These are phyloP conservation scores for Montipora foliosa DNA, from an alignment of 64 coral and sea anemone genomes.

Conservation along the genomic window DNA sequence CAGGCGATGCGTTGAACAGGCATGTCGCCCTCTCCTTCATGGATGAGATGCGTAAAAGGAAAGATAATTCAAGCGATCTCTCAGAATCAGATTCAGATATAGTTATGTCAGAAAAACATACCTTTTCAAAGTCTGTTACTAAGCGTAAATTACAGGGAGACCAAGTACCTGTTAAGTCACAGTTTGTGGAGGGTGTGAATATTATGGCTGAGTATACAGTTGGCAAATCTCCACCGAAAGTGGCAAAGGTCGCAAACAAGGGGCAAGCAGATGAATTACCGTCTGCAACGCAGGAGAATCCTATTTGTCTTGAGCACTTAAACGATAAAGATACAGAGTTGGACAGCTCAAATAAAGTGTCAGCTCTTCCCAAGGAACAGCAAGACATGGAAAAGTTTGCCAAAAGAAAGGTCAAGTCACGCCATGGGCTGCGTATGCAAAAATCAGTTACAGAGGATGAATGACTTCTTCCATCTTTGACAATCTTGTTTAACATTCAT, in stretches of 20 bases:
- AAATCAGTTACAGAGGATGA: constrained; percentile 14
- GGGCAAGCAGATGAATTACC: neutral
- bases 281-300: neutral
- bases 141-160: constrained; percentile 68
- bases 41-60: constrained; percentile 83
- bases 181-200: constrained; percentile 39
- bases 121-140: constrained; percentile 61
- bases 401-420: constrained; percentile 34
- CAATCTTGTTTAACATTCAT: neutral
- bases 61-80: neutral
- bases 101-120: constrained; percentile 68
- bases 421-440: constrained; percentile 7
- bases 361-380: neutral
- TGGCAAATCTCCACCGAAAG: constrained; percentile 47
- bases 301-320: constrained; percentile 64
- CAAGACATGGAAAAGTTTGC: constrained; percentile 3
- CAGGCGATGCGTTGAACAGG: constrained; percentile 73
- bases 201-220: constrained; percentile 70
- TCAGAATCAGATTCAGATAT: constrained; percentile 23
- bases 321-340: neutral
- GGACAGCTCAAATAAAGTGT: neutral
- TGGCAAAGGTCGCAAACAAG: constrained; percentile 4
- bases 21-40: constrained; percentile 86
- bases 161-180: neutral
- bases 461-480: neutral